A percentile compares a stretch with the other conserved stretches of the same genome.
Evolutionary conservation across 2,888 invertebrate genomes (phyloP).

Genomic region (Dynastes tityus): DNA sequence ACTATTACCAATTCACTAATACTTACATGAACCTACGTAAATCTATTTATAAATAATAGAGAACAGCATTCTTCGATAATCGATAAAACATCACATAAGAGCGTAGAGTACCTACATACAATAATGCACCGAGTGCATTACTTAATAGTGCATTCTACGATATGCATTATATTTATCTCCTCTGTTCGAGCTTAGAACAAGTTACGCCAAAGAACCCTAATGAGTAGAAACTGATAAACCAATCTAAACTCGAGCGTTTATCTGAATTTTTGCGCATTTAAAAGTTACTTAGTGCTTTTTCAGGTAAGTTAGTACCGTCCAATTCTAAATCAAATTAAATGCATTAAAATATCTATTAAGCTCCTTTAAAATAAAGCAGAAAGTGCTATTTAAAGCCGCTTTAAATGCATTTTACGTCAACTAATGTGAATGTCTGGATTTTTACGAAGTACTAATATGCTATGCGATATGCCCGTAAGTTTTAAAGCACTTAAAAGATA

Average conservation of each 20-base stretch:
- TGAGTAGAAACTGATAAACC: slow-evolving; percentile 14
- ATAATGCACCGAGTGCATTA: neutral
- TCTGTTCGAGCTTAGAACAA: neutral
- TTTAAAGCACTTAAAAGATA: neutral
- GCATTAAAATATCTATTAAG: too few relatives aligned
- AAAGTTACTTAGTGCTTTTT: slow-evolving; percentile 12
- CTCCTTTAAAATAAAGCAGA: too few relatives aligned
- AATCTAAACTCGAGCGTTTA: slow-evolving; percentile 1
- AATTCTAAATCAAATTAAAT: neutral
- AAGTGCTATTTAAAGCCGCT: too few relatives aligned
- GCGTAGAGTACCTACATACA: neutral
- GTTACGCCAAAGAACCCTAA: slow-evolving; percentile 9
- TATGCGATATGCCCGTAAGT: too few relatives aligned
- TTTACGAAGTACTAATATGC: too few relatives aligned
- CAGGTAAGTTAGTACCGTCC: neutral
- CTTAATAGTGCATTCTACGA: neutral
- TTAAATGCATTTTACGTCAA: too few relatives aligned
- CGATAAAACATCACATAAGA: neutral
- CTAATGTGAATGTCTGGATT: too few relatives aligned
- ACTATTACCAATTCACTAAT: slow-evolving; percentile 10
- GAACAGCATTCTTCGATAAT: slow-evolving; percentile 7
- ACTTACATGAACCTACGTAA: neutral
- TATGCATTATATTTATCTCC: slow-evolving; percentile 19
- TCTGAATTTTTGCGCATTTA: neutral
- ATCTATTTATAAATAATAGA: slow-evolving; percentile 3